phyloP scores from a whole-genome alignment of 2,888 invertebrate genomes.

The Cantharis nigra region DNA sequence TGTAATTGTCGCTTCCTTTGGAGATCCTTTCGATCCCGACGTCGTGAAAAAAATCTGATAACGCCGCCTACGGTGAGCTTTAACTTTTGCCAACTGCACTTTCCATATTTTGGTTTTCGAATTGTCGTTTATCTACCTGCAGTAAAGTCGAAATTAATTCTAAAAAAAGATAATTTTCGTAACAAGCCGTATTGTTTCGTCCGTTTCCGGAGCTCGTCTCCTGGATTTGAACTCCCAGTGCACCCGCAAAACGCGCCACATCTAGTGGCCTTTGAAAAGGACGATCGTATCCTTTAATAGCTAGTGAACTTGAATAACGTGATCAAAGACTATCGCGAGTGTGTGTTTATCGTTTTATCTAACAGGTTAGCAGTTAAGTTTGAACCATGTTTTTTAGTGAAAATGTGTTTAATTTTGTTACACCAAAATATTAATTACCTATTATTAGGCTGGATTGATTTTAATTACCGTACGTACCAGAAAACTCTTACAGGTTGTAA shows the following conservation, averaged over 20 bases:
- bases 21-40: background rate
- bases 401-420: background rate
- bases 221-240: slow-evolving; percentile 48
- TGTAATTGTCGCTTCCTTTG: background rate
- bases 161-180: slow-evolving; percentile 22
- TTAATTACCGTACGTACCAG: background rate
- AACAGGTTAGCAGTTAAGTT: slow-evolving; percentile 22
- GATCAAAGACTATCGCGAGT: slow-evolving; percentile 43
- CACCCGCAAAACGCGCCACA: slow-evolving; percentile 45
- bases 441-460: slow-evolving; percentile 17
- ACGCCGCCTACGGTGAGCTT: background rate
- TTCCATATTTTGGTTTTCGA: background rate
- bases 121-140: background rate
- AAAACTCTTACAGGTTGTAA: background rate
- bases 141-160: background rate
- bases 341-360: slow-evolving; percentile 29
- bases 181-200: slow-evolving; percentile 35
- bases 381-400: slow-evolving; percentile 7
- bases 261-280: slow-evolving; percentile 45
- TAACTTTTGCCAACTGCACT: background rate
- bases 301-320: slow-evolving; percentile 46
- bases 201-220: slow-evolving; percentile 41
- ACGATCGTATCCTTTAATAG: slow-evolving; percentile 39
- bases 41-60: background rate
- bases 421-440: background rate